Base-by-base conservation (phyloP, 1,140 invertebrate genomes). In the Formica exsecta region DNA sequence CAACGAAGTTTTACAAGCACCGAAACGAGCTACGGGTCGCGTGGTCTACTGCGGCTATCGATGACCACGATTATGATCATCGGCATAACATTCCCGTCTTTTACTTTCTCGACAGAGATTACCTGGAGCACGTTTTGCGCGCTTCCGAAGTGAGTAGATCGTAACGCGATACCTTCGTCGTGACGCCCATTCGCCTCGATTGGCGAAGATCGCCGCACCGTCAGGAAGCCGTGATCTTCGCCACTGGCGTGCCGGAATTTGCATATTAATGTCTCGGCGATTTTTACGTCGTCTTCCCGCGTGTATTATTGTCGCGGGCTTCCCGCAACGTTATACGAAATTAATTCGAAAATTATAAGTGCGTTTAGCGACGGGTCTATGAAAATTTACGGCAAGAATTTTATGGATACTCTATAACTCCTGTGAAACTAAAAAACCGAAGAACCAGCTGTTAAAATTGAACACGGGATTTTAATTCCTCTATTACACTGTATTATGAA, bases 161-260 rank as follows among this genome's bases (percentile, higher is more conserved):
- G 89, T 90, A 89, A 90, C 73, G 89, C 85, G 85, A 90, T 89
- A 90, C 73, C 87, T 87, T 68, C 81, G 54, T 59, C 48, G 77
- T 81, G 36, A 83, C 84, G 57, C 76, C 87, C 75, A 85, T 76
- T 77, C 83, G 51, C 83, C 83, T 85, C 44, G 73, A 85, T 83
- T 74, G 79, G 79, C 68, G 54, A 70, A 83, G 79, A 83, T 83
- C 22, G 22, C 22, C 22, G 22, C 86, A 65, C 64, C 38, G 73
- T 70, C 84, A 76, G 81, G 59, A 85, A 77, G 81, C 59, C 70
- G 29, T 41, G 81, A 84, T 75, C 57, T 77, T 64, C 59, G 71
- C 54, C 81, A 77, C 73, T 44, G 25, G 73, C 79, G 38, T 73
- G 66, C 70, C 9, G 44, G 44, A 76, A 85, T 77, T 66, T 85